A percentile compares a stretch with the other conserved stretches of the same genome.
Evolutionary conservation across 2,888 invertebrate genomes (phyloP).

Genomic region (Epistrophella euchroma): DNA sequence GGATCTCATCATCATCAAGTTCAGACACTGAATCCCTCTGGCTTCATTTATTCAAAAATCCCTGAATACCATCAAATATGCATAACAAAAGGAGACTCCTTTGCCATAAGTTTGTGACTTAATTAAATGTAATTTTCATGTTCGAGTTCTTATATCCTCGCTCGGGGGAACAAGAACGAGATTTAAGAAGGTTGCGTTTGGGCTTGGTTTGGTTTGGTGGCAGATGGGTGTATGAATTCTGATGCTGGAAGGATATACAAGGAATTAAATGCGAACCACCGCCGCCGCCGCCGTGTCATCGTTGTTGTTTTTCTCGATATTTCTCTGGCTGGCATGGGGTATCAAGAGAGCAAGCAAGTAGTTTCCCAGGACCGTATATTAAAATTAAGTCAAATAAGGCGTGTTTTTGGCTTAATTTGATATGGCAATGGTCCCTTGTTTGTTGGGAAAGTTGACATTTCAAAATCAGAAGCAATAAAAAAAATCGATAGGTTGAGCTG

Average conservation of each 20-base stretch:
- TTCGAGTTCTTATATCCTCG: constrained; percentile 42
- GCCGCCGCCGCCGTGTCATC: no score
- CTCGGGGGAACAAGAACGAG: neutral
- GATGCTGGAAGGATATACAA: constrained; percentile 34
- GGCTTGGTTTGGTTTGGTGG: neutral
- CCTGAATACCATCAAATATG: constrained; percentile 73
- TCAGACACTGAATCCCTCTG: constrained; percentile 27
- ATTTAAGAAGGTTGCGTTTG: constrained; percentile 28
- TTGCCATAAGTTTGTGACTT: constrained; percentile 72
- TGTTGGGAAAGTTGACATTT: constrained; percentile 9
- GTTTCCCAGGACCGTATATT: constrained; percentile 29
- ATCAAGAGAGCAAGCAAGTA: neutral
- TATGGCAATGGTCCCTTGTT: neutral
- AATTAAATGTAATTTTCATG: constrained; percentile 76
- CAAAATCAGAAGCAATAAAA: neutral
- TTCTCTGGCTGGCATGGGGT: neutral
- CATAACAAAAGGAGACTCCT: constrained; percentile 70
- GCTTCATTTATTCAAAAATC: constrained; percentile 69
- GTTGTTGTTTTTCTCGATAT: neutral
- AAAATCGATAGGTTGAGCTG: neutral
- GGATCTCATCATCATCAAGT: constrained; percentile 20
- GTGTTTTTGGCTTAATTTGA: constrained; percentile 5
- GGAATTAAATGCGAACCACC: constrained; percentile 67
- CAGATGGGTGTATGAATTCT: constrained; percentile 7
- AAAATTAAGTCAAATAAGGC: constrained; percentile 9